phyloP scores from a whole-genome alignment of 2,113 vertebrate genomes.

The Pardalotus punctatus region DNA sequence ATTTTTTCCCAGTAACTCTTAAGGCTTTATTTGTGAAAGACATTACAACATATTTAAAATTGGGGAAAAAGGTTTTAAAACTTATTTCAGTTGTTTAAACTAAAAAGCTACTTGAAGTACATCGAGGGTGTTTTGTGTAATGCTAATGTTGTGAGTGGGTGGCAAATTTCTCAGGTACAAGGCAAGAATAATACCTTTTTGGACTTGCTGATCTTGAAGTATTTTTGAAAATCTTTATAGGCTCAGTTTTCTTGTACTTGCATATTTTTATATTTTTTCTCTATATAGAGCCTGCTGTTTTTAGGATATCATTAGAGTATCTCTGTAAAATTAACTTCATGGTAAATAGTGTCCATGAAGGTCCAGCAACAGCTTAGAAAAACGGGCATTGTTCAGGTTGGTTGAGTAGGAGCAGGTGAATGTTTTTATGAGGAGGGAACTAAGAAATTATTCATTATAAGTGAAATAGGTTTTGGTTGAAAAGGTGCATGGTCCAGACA shows the following conservation, averaged over 20 bases:
- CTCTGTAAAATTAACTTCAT: not conserved
- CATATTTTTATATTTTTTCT: not conserved
- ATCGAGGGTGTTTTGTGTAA: not conserved
- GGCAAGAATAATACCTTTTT: not conserved
- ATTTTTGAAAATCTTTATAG: not conserved
- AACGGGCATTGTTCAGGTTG: not conserved
- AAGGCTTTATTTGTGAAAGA: not conserved
- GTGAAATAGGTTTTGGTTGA: not conserved
- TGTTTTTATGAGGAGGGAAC: not conserved
- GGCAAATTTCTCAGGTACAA: not conserved
- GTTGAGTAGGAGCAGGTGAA: not conserved
- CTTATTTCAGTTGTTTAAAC: not conserved
- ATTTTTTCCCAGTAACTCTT: not conserved
- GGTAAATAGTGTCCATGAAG: not conserved
- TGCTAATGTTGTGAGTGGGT: not conserved
- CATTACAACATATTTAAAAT: not conserved
- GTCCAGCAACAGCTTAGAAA: not conserved
- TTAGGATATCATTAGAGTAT: not conserved
- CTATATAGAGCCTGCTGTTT: not conserved
- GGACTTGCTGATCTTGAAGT: not conserved
- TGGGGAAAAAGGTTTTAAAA: not conserved
- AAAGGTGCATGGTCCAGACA: not conserved
- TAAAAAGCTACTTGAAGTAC: not conserved
- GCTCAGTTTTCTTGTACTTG: not conserved
- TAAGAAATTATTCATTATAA: not conserved